Conservation (phyloP, 2,888 invertebrate genomes). For the Sthenelais limicola region DNA sequence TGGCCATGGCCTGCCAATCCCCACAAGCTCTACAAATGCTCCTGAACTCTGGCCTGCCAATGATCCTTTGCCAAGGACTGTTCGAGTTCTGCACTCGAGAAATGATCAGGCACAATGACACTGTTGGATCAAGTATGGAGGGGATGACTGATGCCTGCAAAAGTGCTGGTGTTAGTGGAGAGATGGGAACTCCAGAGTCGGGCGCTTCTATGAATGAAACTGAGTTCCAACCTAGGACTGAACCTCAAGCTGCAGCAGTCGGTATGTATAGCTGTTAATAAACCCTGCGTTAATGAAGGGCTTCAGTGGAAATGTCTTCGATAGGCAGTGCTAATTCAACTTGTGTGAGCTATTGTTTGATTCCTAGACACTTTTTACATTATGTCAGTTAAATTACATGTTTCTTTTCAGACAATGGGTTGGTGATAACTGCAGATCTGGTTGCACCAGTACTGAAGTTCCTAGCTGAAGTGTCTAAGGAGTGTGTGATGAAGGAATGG, state of each 20-base stretch:
- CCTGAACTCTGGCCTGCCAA: constrained; percentile 82
- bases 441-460: constrained; percentile 79
- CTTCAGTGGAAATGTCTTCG: too few species aligned
- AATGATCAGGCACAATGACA: constrained; percentile 58
- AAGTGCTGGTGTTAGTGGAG: constrained; percentile 47
- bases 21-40: constrained; percentile 83
- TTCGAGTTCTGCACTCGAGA: constrained; percentile 69
- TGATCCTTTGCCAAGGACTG: constrained; percentile 67
- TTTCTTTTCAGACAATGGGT: constrained; percentile 25
- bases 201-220: too few species aligned
- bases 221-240: too few species aligned
- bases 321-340: too few species aligned
- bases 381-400: too few species aligned
- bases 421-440: constrained; percentile 62
- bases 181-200: too few species aligned
- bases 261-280: too few species aligned
- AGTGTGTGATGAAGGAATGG: constrained; percentile 87
- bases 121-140: constrained; percentile 53
- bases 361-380: too few species aligned
- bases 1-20: constrained; percentile 87
- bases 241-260: too few species aligned
- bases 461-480: constrained; percentile 85
- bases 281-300: too few species aligned
- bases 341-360: too few species aligned
- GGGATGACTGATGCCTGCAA: constrained; percentile 58